A percentile compares a stretch with the other conserved stretches of the same genome.
Conservation (phyloP, 2,888 invertebrate genomes). For the Zaprionus bogoriensis region DNA sequence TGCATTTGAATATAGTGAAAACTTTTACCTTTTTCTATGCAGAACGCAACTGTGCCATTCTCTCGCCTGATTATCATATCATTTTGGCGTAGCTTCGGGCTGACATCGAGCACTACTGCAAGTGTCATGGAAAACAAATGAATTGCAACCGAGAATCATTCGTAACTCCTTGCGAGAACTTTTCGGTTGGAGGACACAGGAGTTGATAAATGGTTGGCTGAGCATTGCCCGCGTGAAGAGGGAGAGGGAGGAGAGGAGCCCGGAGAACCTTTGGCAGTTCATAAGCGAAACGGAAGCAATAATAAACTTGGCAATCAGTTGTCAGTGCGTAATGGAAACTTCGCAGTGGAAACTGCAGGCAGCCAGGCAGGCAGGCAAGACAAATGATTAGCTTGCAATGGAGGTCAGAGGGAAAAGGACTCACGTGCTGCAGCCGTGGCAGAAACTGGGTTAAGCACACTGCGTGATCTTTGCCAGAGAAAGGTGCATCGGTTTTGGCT, state of each 20-base stretch:
- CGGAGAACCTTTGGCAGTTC: slow-evolving; percentile 53
- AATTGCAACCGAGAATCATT: slow-evolving; percentile 21
- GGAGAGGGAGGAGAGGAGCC: not conserved
- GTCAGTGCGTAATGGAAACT: slow-evolving; percentile 76
- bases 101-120: slow-evolving; percentile 19
- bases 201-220: slow-evolving; percentile 26
- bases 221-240: not conserved
- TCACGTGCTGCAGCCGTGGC: slow-evolving; percentile 54
- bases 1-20: not conserved
- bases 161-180: slow-evolving; percentile 9
- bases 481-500: slow-evolving; percentile 10
- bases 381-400: slow-evolving; percentile 64
- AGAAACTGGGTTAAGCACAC: slow-evolving; percentile 68
- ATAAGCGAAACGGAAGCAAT: slow-evolving; percentile 72
- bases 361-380: slow-evolving; percentile 60
- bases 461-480: slow-evolving; percentile 64
- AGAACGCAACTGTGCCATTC: not conserved
- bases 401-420: slow-evolving; percentile 23
- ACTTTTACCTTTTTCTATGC: not conserved
- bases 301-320: slow-evolving; percentile 75
- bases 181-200: not conserved
- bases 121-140: slow-evolving; percentile 53
- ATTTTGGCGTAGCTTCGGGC: slow-evolving; percentile 24
- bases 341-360: slow-evolving; percentile 59
- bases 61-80: slow-evolving; percentile 13